Base-by-base conservation (phyloP, 2,113 vertebrate genomes). In the Platysternon megacephalum region DNA sequence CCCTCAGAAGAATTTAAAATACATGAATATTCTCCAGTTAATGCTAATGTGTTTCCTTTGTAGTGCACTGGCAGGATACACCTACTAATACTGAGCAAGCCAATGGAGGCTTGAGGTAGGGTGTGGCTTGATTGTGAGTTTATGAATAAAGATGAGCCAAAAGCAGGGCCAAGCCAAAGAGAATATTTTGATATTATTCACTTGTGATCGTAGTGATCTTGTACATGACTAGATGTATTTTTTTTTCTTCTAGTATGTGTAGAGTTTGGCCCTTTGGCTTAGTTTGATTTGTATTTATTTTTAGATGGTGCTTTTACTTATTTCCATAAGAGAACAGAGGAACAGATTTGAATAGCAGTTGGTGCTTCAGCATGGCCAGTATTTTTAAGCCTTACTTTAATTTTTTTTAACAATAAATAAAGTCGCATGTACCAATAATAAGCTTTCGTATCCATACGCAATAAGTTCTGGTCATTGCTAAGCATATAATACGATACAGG, bases 201-300 rank as follows among this genome's bases (percentile, higher is more conserved):
- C 89, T 89, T 81, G 85, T 91, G 88, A 51, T 84, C 90, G 84
- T 94, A 94, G 93, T 90, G 86, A 83, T 83, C 92, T 86, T 46
- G 10, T 84, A 85, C 80, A 89, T 94, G 94, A 91, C 93, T 87
- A 96, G 89, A 93, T 53, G 55, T 90, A 84, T 91, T 86, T 88
- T 51, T 80, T 53, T 87, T 85, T 58, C 76, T 91, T 94, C 85
- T 56, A 49, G n/a, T 94, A 83, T 93, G 42, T 83, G 46, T 89
- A 58, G 72, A 94, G 85, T 94, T 91, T 95, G 86, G 94, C 83
- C 72, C 84, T 97, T 83, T 96, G 94, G 29, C 51, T 97, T 96
- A 84, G 11, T 79, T 85, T 79, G 39, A 51, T 91, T 93, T 85
- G n/a, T 79, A 32, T 92, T 98, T 76, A 39, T 85, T 96, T 91